phyloP scores from a whole-genome alignment of 2,888 invertebrate genomes.

The Calliopum simillimum region DNA sequence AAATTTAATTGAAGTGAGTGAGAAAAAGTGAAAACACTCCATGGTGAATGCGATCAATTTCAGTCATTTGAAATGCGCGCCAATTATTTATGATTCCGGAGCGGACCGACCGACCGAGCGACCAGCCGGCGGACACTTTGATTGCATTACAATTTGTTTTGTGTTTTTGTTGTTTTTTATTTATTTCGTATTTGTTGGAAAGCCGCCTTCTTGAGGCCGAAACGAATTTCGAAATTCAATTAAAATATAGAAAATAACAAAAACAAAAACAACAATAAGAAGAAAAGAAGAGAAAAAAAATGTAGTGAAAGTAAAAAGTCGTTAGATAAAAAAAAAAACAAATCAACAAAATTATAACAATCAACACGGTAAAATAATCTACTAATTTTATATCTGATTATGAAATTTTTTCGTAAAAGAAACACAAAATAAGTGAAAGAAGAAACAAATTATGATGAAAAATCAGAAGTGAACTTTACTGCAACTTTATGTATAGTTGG shows the following conservation, averaged over 20 bases:
- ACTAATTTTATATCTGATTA: not conserved
- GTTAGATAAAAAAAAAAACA: not conserved
- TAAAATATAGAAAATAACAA: not conserved
- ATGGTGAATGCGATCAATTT: constrained; percentile 7
- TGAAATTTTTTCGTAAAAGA: not conserved
- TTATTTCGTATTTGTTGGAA: too few relatives aligned
- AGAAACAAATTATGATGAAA: not conserved
- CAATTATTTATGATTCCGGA: constrained; percentile 23
- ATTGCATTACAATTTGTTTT: constrained; percentile 5
- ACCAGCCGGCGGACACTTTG: constrained; percentile 7
- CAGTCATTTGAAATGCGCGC: constrained; percentile 10
- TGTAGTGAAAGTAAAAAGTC: constrained; percentile 3
- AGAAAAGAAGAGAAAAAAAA: too few relatives aligned
- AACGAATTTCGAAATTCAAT: constrained; percentile 2
- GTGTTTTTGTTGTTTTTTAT: not conserved
- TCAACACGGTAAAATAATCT: not conserved
- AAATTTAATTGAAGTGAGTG: too few relatives aligned
- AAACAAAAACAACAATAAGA: not conserved
- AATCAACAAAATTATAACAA: not conserved
- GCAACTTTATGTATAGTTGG: not conserved
- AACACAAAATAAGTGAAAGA: constrained; percentile 4
- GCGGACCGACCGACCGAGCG: not conserved
- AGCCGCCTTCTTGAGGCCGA: not conserved
- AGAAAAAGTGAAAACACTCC: too few relatives aligned
- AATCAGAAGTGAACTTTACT: not conserved